These are phyloP conservation scores for Zygothrica quintamaculata DNA, from an alignment of 2,888 invertebrate species.

Conservation along the genomic window DNA sequence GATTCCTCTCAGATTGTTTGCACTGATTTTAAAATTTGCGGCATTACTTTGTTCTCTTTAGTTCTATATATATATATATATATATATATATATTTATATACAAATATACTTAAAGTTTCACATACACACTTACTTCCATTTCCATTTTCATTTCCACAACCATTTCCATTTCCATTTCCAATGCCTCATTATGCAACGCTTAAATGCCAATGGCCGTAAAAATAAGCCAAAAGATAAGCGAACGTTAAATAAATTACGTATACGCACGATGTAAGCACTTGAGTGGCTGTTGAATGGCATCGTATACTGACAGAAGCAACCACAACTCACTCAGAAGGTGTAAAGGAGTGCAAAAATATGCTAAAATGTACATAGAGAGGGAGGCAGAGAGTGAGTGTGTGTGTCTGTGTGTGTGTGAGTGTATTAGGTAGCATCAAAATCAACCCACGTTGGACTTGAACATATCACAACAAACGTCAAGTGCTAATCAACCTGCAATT, in stretches of 20 bases:
- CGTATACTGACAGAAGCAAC: background rate
- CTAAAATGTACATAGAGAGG: no score
- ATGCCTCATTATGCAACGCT: conserved; percentile 44
- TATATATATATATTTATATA: no score
- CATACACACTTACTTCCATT: no score
- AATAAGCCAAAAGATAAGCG: conserved; percentile 37
- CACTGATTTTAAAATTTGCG: background rate
- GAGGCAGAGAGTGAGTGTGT: no score
- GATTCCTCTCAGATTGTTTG: background rate
- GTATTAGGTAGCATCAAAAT: no score
- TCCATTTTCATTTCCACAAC: no score
- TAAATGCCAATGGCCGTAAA: conserved; percentile 39
- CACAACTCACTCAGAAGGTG: no score
- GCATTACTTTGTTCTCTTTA: conserved; percentile 5
- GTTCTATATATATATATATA: no score
- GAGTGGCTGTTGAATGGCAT: conserved; percentile 3
- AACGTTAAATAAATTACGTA: conserved; percentile 53
- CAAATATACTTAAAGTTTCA: no score
- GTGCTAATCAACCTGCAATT: conserved; percentile 8
- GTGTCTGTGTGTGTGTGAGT: no score
- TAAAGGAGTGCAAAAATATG: background rate
- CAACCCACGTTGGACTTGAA: background rate
- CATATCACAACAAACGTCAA: background rate
- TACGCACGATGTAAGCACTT: conserved; percentile 37
- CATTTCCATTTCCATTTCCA: background rate